Conservation (phyloP, 2,888 invertebrate genomes). For the Hanleya hanleyi region DNA sequence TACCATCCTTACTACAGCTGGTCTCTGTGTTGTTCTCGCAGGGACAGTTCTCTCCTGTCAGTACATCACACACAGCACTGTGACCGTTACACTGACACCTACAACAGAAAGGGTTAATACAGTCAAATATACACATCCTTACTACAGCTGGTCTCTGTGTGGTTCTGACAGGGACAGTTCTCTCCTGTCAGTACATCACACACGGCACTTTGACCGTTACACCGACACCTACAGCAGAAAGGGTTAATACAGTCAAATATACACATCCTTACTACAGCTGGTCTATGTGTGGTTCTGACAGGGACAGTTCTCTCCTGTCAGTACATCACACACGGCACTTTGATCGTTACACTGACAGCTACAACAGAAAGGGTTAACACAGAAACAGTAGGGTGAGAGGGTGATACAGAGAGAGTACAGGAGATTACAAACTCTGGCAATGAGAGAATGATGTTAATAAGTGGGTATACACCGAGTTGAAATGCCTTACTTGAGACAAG, state of each 20-base stretch:
- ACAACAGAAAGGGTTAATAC: too few species aligned
- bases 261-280: conserved; percentile 55
- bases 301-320: conserved; percentile 93
- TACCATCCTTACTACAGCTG: conserved; percentile 50
- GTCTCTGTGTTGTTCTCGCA: conserved; percentile 96
- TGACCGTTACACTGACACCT: conserved; percentile 96
- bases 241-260: too few species aligned
- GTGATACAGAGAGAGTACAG: too few species aligned
- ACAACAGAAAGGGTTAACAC: too few species aligned
- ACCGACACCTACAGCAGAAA: conserved; percentile 87
- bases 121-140: too few species aligned
- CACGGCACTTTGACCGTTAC: conserved; percentile 93
- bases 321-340: conserved; percentile 90
- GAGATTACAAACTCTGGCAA: too few species aligned
- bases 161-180: conserved; percentile 95
- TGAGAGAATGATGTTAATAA: too few species aligned
- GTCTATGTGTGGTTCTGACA: conserved; percentile 96
- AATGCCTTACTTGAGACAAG: conserved; percentile 53
- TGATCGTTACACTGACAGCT: conserved; percentile 96
- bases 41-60: conserved; percentile 93
- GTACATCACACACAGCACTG: conserved; percentile 90
- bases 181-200: conserved; percentile 93
- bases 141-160: conserved; percentile 82
- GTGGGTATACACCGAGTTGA: too few species aligned
- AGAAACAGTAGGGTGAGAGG: too few species aligned